A percentile compares a stretch with the other conserved stretches of the same genome.
Evolutionary conservation across 2,113 vertebrate genomes (phyloP).

Genomic region (Pardalotus punctatus): DNA sequence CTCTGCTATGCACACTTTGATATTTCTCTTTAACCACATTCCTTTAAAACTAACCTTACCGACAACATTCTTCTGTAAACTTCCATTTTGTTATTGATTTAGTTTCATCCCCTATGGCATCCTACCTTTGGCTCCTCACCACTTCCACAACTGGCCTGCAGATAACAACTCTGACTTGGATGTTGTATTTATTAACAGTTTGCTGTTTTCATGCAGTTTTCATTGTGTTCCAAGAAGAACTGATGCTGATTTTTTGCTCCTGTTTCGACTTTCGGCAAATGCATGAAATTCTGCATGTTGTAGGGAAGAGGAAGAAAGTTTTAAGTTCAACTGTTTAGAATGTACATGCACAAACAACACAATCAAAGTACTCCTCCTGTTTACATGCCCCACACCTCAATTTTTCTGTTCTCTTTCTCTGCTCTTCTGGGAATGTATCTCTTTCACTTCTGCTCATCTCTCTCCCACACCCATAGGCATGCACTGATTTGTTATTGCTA

Average conservation of each 20-base stretch:
- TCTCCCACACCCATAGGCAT: conserved; percentile 32
- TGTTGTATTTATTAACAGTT: not conserved
- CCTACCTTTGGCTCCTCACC: not conserved
- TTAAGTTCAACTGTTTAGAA: not conserved
- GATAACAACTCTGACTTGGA: not conserved
- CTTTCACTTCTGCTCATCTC: not conserved
- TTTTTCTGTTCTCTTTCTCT: conserved; percentile 13
- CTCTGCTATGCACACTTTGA: not conserved
- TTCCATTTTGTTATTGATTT: not conserved
- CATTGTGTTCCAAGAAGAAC: not conserved
- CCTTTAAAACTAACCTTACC: not conserved
- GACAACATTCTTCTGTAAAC: not conserved
- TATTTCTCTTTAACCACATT: conserved; percentile 8
- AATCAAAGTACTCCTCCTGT: not conserved
- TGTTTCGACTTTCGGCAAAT: not conserved
- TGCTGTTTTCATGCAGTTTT: not conserved
- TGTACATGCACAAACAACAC: not conserved
- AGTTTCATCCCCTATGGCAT: not conserved
- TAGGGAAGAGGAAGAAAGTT: conserved; percentile 25
- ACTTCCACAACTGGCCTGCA: not conserved
- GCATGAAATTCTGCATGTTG: not conserved
- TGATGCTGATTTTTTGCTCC: not conserved
- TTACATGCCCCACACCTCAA: not conserved
- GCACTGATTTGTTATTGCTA: conserved; percentile 50
- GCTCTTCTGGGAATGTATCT: not conserved